These are phyloP conservation scores for Australoheros scitulus DNA, from an alignment of 2,113 vertebrate species.

Conservation along the genomic window DNA sequence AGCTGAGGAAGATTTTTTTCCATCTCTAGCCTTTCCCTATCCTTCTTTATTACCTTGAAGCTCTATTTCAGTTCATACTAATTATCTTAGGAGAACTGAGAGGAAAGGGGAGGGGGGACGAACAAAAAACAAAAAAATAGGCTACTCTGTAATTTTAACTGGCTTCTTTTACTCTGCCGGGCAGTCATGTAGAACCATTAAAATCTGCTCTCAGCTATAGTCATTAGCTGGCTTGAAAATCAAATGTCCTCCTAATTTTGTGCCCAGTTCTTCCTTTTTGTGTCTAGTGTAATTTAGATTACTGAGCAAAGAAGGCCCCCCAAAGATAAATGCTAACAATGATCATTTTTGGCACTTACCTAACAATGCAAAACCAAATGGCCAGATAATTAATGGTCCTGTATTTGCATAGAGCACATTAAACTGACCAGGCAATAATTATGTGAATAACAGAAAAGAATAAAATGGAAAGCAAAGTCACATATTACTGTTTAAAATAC, in stretches of 20 bases:
- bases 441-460: not conserved
- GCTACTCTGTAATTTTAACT: conserved; percentile 61
- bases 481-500: not conserved
- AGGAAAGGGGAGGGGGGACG: conserved; percentile 13
- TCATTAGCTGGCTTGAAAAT: conserved; percentile 68
- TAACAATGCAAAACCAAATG: conserved; percentile 27
- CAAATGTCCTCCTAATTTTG: conserved; percentile 57
- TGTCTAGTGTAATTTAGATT: conserved; percentile 49
- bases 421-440: not conserved
- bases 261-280: conserved; percentile 48
- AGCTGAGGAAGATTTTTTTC: conserved; percentile 40
- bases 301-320: conserved; percentile 28
- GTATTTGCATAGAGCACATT: conserved; percentile 6
- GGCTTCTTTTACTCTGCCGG: conserved; percentile 56
- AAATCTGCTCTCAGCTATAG: conserved; percentile 66
- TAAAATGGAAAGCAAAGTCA: not conserved
- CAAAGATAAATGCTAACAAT: conserved; percentile 39
- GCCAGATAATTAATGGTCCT: not conserved
- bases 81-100: conserved; percentile 64
- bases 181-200: conserved; percentile 71
- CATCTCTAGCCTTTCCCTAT: conserved; percentile 45
- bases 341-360: conserved; percentile 30
- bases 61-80: conserved; percentile 64
- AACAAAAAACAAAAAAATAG: not conserved
- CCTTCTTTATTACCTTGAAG: conserved; percentile 62